Percentiles rank a stretch among this genome's conserved stretches.
These are phyloP conservation scores for Nothoprocta pentlandii DNA, from an alignment of 2,113 vertebrate species.

Conservation along the genomic window DNA sequence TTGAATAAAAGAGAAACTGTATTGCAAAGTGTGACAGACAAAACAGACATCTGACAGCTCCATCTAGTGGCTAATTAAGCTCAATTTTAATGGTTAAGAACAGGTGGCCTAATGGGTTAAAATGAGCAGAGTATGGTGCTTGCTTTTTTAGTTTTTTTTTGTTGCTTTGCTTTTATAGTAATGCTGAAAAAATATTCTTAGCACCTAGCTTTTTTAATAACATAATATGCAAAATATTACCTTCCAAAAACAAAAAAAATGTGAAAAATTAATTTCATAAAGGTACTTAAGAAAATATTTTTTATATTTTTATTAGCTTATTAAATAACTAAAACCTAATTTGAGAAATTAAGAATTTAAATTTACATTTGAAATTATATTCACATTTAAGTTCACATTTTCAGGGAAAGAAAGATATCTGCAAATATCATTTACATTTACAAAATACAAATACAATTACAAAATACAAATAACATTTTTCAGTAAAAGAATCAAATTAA, in stretches of 20 bases:
- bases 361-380: background rate
- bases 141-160: background rate
- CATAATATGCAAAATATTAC: background rate
- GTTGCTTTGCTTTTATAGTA: background rate
- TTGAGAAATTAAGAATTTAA: background rate
- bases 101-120: background rate
- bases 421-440: background rate
- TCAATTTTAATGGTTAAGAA: background rate
- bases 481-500: background rate
- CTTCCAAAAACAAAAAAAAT: background rate
- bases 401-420: background rate
- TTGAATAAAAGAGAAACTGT: background rate
- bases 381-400: background rate
- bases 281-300: background rate
- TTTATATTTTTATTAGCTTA: background rate
- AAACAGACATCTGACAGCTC: constrained; percentile 15
- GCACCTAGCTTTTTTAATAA: background rate
- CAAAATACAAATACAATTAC: no score
- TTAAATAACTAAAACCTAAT: background rate
- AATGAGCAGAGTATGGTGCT: fast-evolving
- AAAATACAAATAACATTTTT: background rate
- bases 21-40: background rate
- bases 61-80: constrained; percentile 38
- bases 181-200: background rate
- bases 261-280: background rate